Conservation (phyloP, 1,140 invertebrate genomes). For the Drosophila insularis region DNA sequence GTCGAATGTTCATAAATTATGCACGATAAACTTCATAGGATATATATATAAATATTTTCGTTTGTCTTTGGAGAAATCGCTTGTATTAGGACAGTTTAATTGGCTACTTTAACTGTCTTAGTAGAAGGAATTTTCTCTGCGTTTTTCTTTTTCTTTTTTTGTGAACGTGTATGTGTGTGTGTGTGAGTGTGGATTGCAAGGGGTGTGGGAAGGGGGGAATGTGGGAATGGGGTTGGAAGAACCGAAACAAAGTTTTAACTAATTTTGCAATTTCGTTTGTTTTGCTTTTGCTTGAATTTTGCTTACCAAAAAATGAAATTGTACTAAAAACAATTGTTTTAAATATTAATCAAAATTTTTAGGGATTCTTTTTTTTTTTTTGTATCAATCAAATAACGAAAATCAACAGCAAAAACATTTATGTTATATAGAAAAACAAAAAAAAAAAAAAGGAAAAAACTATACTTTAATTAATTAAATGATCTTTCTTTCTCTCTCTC, state of each 20-base stretch:
- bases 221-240: background rate
- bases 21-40: constrained; percentile 69
- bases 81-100: constrained; percentile 23
- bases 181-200: background rate
- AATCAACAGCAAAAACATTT: constrained; percentile 76
- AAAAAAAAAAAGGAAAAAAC: constrained; percentile 57
- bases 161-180: too few species aligned
- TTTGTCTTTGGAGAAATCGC: constrained; percentile 25
- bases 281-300: constrained; percentile 56
- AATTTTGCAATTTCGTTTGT: constrained; percentile 32
- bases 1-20: constrained; percentile 56
- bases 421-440: constrained; percentile 50
- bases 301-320: constrained; percentile 61
- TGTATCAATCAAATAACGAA: constrained; percentile 71
- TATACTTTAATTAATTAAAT: constrained; percentile 51
- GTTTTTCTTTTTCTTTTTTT: background rate
- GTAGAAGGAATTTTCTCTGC: constrained; percentile 35
- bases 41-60: constrained; percentile 18
- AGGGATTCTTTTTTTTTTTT: constrained; percentile 37
- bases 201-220: background rate
- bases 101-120: background rate
- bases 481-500: constrained; percentile 22
- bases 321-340: constrained; percentile 74
- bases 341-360: constrained; percentile 72
- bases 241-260: constrained; percentile 50